These are phyloP conservation scores for Zaprionus davidi DNA, from an alignment of 1,140 invertebrate genomes.

Conservation along the genomic window DNA sequence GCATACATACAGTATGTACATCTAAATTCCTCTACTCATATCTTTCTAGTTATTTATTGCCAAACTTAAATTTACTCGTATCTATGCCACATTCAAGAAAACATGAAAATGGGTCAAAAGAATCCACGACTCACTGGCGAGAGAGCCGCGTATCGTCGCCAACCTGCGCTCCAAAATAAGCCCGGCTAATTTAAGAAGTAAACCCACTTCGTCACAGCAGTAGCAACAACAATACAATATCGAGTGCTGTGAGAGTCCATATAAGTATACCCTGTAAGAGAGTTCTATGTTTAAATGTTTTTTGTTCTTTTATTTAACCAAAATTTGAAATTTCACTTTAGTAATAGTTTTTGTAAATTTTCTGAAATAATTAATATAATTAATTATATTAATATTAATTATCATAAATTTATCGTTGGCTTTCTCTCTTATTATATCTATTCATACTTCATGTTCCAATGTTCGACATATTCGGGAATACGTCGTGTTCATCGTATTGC, in stretches of 20 bases:
- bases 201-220: slow-evolving; percentile 42
- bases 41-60: slow-evolving; percentile 24
- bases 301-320: no score
- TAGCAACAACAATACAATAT: not conserved
- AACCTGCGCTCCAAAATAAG: slow-evolving; percentile 55
- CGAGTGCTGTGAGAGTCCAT: not conserved
- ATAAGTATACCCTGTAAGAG: slow-evolving; percentile 28
- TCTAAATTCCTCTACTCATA: not conserved
- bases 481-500: no score
- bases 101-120: slow-evolving; percentile 73
- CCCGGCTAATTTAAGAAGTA: slow-evolving; percentile 74
- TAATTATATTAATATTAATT: not conserved
- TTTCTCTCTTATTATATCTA: no score
- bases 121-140: slow-evolving; percentile 50
- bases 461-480: no score
- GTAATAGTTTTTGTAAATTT: no score
- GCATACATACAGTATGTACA: not conserved
- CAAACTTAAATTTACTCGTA: slow-evolving; percentile 26
- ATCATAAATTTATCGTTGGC: not conserved
- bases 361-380: not conserved
- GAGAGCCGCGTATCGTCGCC: slow-evolving; percentile 23
- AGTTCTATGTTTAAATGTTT: no score
- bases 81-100: slow-evolving; percentile 24
- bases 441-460: not conserved
- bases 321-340: no score